A percentile compares a stretch with the other conserved stretches of the same genome.
These are phyloP conservation scores for Mystacides longicornis DNA, from an alignment of 2,888 invertebrate species.

Conservation along the genomic window DNA sequence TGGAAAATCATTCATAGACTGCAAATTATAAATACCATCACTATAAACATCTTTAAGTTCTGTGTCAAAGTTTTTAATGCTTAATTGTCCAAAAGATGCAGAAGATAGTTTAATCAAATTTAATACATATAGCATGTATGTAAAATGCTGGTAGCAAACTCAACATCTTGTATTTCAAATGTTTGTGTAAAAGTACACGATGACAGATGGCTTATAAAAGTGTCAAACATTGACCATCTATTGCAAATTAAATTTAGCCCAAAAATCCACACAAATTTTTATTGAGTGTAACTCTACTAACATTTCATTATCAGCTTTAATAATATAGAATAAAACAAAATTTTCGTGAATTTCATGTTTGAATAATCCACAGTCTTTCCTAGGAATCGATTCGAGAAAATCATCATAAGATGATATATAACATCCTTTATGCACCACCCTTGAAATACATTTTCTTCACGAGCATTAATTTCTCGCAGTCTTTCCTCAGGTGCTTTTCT, in stretches of 20 bases:
- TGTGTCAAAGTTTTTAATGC: background rate
- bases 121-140: no score
- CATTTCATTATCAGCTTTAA: background rate
- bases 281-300: background rate
- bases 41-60: background rate
- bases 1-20: background rate
- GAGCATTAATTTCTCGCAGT: background rate
- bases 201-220: no score
- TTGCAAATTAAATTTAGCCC: no score
- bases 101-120: no score
- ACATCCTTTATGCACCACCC: background rate
- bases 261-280: no score
- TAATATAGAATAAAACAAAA: background rate
- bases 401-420: background rate
- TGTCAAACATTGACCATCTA: no score
- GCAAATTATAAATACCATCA: background rate
- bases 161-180: no score
- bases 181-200: no score
- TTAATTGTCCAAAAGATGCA: background rate
- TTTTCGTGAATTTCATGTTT: background rate
- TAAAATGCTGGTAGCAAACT: no score
- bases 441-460: background rate
- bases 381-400: background rate
- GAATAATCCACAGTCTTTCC: background rate
- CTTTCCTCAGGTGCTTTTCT: background rate